A percentile compares a stretch with the other conserved stretches of the same genome.
Evolutionary conservation across 1,140 invertebrate genomes (phyloP).

Genomic region (Drosophila lini): DNA sequence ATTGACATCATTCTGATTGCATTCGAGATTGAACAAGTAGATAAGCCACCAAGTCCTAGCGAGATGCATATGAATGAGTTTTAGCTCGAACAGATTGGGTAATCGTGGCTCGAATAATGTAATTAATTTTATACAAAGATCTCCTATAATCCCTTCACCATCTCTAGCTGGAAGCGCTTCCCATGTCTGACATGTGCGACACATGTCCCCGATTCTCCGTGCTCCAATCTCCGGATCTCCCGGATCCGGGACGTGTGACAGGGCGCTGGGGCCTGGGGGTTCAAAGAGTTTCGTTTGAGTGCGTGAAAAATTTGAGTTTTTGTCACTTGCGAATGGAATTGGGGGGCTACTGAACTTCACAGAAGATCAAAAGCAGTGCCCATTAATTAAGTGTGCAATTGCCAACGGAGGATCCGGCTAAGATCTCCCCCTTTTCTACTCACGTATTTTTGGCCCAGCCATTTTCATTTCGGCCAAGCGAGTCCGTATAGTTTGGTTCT

Average conservation of each 20-base stretch:
- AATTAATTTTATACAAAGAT: background rate
- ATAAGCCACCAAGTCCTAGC: constrained; percentile 10
- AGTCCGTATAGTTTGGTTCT: constrained; percentile 29
- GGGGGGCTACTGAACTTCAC: constrained; percentile 65
- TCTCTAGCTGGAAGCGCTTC: constrained; percentile 28
- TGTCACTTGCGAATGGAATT: constrained; percentile 60
- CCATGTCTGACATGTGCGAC: constrained; percentile 64
- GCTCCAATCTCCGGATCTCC: constrained; percentile 15
- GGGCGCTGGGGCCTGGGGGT: constrained; percentile 35
- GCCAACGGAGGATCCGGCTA: constrained; percentile 38
- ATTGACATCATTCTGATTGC: constrained; percentile 21
- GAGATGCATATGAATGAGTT: constrained; percentile 29
- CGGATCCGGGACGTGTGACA: constrained; percentile 37
- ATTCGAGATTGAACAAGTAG: constrained; percentile 16
- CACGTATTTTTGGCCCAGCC: constrained; percentile 57
- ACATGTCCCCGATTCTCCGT: constrained; percentile 53
- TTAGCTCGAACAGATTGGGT: background rate
- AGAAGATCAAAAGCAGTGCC: constrained; percentile 78
- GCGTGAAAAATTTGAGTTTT: constrained; percentile 76
- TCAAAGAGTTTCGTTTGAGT: constrained; percentile 74
- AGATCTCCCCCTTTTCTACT: constrained; percentile 35
- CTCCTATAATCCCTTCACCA: constrained; percentile 2
- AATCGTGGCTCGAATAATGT: constrained; percentile 21
- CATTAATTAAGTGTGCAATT: constrained; percentile 83
- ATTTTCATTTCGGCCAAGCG: constrained; percentile 42